Evolutionary conservation across 1,140 invertebrate species (phyloP).

Genomic region (Limonius californicus): DNA sequence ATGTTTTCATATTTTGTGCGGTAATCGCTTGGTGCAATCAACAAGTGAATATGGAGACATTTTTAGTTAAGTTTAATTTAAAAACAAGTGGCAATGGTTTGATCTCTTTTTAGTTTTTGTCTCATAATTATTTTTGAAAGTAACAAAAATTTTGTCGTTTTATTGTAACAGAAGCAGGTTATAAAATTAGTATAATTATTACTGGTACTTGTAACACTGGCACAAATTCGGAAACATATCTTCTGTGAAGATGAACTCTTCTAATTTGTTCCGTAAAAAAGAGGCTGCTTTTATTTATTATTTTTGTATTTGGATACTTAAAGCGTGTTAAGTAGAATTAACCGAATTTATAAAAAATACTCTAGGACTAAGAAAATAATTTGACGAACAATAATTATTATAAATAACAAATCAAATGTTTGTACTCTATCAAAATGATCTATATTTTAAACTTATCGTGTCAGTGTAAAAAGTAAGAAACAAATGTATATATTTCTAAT

Average conservation of each 20-base stretch:
- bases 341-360: conserved; percentile 11
- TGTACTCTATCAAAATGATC: conserved; percentile 27
- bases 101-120: conserved; percentile 21
- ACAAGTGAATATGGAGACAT: conserved; percentile 1
- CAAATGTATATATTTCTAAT: conserved; percentile 39
- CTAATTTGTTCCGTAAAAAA: neutral
- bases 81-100: conserved; percentile 22
- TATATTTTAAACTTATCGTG: conserved; percentile 32
- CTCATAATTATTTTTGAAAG: conserved; percentile 46
- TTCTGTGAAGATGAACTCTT: conserved; percentile 56
- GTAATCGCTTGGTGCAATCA: conserved; percentile 6
- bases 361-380: conserved; percentile 9
- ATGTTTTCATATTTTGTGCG: conserved; percentile 3
- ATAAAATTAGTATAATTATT: conserved; percentile 1
- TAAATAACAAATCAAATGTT: conserved; percentile 20
- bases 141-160: neutral
- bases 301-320: conserved; percentile 8
- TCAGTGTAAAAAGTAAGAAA: conserved; percentile 37
- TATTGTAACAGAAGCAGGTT: neutral
- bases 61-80: conserved; percentile 3
- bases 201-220: conserved; percentile 21
- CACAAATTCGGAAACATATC: conserved; percentile 41
- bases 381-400: conserved; percentile 32
- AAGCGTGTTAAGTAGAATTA: neutral
- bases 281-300: conserved; percentile 4